phyloP scores from a whole-genome alignment of 2,797 vertebrate species.

The Mus spretus region DNA sequence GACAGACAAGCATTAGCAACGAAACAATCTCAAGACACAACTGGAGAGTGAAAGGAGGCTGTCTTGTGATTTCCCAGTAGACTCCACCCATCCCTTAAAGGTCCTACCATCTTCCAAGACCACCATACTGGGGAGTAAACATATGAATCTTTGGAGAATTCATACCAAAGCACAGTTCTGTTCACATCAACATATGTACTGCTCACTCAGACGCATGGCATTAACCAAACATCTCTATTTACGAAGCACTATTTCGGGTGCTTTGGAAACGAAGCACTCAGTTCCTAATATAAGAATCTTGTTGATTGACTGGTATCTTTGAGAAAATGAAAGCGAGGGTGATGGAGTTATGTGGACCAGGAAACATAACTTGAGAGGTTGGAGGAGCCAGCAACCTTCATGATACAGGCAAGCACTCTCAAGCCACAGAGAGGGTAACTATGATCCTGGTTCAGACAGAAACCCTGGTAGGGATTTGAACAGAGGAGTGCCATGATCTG shows the following conservation, averaged over 20 bases:
- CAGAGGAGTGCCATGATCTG: neutral
- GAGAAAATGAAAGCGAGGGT: neutral
- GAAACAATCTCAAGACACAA: neutral
- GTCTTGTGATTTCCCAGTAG: neutral
- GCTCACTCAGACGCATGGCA: neutral
- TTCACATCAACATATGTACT: neutral
- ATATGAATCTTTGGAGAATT: neutral
- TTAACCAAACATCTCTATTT: accelerated
- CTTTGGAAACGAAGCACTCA: neutral
- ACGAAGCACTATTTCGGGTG: neutral
- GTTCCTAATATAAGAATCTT: neutral
- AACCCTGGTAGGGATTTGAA: constrained; percentile 1
- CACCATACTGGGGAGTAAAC: neutral
- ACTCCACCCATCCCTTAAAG: neutral
- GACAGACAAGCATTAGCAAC: neutral
- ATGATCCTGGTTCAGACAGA: neutral
- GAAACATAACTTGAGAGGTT: neutral
- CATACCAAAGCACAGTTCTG: neutral
- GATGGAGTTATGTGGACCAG: neutral
- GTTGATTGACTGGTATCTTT: neutral
- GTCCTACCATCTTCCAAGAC: neutral
- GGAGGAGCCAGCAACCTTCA: neutral
- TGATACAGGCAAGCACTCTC: accelerated
- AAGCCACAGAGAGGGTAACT: neutral
- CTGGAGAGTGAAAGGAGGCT: neutral